phyloP scores from a whole-genome alignment of 2,797 vertebrate species.

The Graptemys geographica region DNA sequence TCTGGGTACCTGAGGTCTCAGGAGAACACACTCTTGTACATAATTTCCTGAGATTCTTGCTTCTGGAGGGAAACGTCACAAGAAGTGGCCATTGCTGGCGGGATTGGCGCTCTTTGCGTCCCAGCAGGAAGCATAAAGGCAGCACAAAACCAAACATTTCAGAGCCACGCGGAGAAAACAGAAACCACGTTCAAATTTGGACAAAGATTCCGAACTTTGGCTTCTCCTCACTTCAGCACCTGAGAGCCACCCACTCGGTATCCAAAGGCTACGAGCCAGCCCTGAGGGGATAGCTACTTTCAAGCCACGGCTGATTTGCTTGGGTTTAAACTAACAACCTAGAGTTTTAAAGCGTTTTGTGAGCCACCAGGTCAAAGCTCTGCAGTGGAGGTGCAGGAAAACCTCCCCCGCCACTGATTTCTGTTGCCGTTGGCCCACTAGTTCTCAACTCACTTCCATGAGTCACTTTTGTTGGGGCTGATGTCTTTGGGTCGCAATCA shows the following conservation, averaged over 20 bases:
- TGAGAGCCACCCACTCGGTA: neutral
- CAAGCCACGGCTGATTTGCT: neutral
- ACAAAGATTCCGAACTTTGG: neutral
- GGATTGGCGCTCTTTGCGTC: rapidly evolving
- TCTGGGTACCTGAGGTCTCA: neutral
- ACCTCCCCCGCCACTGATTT: neutral
- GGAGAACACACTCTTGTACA: neutral
- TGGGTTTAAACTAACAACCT: neutral
- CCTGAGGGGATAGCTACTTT: neutral
- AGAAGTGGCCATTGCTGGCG: neutral
- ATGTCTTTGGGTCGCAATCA: neutral
- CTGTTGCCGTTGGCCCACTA: neutral
- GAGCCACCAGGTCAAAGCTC: neutral
- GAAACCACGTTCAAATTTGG: neutral
- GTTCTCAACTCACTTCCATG: neutral
- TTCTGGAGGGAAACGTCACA: neutral
- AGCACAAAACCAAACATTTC: neutral
- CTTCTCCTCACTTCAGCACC: neutral
- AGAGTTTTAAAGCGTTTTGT: neutral
- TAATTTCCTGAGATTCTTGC: neutral
- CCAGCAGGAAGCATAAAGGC: neutral
- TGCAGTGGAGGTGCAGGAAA: neutral
- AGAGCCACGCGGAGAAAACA: neutral
- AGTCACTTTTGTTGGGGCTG: neutral
- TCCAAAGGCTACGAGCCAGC: neutral